Evolutionary conservation across 2,797 vertebrate species (phyloP).

Genomic region (Adelosebastes latens): DNA sequence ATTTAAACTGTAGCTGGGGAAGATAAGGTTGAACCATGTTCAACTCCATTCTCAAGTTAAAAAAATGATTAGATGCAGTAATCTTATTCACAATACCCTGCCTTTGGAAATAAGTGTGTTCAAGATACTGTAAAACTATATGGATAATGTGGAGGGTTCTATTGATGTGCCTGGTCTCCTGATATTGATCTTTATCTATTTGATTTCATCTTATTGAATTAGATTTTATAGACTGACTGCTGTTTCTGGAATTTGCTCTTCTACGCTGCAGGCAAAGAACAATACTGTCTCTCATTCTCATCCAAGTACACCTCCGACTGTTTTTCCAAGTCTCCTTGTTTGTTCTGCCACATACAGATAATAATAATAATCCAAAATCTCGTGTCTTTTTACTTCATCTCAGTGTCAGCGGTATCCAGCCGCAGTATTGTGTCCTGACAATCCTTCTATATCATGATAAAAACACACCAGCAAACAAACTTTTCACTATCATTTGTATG

Average conservation of each 20-base stretch:
- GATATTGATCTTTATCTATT: constrained; percentile 43
- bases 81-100: constrained; percentile 21
- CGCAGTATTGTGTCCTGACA: background rate
- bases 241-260: constrained; percentile 68
- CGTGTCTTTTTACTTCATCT: constrained; percentile 24
- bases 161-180: constrained; percentile 27
- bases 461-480: constrained; percentile 15
- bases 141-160: constrained; percentile 32
- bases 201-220: constrained; percentile 61
- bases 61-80: constrained; percentile 12
- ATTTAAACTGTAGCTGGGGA: constrained; percentile 31
- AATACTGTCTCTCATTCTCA: constrained; percentile 46
- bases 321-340: constrained; percentile 20
- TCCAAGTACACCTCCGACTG: constrained; percentile 55
- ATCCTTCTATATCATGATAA: background rate
- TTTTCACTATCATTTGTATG: constrained; percentile 6
- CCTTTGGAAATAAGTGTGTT: constrained; percentile 26
- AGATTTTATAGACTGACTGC: constrained; percentile 48
- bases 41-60: constrained; percentile 14
- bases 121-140: constrained; percentile 24
- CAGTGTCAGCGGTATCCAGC: constrained; percentile 6
- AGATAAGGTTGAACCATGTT: constrained; percentile 47
- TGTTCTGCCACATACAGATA: constrained; percentile 46
- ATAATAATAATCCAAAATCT: constrained; percentile 37
- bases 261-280: constrained; percentile 52